phyloP scores from a whole-genome alignment of 2,113 vertebrate species.

The Heloderma charlesbogerti region DNA sequence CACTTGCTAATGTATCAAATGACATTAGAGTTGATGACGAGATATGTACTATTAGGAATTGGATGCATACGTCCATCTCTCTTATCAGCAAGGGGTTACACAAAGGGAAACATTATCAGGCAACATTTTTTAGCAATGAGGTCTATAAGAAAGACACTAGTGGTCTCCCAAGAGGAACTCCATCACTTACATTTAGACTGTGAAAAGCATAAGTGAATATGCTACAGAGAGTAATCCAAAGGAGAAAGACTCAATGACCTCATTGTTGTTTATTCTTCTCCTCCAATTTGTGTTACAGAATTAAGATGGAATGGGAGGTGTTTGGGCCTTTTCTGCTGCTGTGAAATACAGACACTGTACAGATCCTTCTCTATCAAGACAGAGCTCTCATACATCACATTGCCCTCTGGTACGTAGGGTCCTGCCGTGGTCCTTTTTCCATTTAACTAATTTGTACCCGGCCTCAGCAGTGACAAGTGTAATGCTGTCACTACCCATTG shows the following conservation, averaged over 20 bases:
- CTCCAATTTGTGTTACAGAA: not conserved
- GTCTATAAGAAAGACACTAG: not conserved
- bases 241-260: not conserved
- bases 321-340: not conserved
- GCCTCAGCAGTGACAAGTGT: too few species aligned
- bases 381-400: not conserved
- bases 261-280: not conserved
- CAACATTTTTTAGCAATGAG: conserved; percentile 7
- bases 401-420: not conserved
- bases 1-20: not conserved
- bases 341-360: not conserved
- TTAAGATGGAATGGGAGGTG: not conserved
- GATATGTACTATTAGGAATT: not conserved
- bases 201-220: not conserved
- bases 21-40: not conserved
- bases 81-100: not conserved
- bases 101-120: conserved; percentile 5
- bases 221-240: conserved; percentile 9
- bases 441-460: not conserved
- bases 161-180: not conserved
- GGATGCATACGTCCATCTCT: not conserved
- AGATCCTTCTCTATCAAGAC: not conserved
- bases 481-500: not conserved
- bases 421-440: not conserved
- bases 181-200: not conserved